phyloP scores from a whole-genome alignment of 1,140 invertebrate genomes.

The Scaptomyza montana region DNA sequence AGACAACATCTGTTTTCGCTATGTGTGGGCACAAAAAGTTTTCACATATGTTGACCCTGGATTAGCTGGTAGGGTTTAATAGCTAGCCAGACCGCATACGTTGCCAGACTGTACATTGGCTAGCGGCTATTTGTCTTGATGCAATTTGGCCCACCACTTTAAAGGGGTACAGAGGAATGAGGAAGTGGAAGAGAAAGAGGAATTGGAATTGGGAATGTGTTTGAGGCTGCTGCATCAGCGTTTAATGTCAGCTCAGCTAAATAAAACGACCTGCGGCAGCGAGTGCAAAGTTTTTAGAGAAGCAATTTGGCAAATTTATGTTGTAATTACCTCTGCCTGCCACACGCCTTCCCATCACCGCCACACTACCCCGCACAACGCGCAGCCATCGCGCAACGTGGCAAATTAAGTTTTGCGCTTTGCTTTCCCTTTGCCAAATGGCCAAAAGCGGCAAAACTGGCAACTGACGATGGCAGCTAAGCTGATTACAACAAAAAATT shows the following conservation, averaged over 20 bases:
- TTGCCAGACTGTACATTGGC: conserved; percentile 2
- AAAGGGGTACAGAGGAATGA: too few species aligned
- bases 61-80: conserved; percentile 48
- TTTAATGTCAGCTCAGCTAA: conserved; percentile 39
- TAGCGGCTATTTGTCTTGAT: not conserved
- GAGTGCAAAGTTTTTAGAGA: conserved; percentile 60
- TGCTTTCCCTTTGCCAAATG: conserved; percentile 47
- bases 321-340: conserved; percentile 60
- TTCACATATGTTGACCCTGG: conserved; percentile 40
- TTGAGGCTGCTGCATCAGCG: conserved; percentile 35
- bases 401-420: conserved; percentile 75
- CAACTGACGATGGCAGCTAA: conserved; percentile 63
- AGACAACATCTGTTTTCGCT: too few species aligned
- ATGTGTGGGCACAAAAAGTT: not conserved
- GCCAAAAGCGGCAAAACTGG: conserved; percentile 39
- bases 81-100: conserved; percentile 43
- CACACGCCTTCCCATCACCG: not conserved
- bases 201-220: not conserved
- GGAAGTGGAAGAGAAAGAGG: too few species aligned
- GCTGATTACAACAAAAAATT: conserved; percentile 67
- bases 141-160: too few species aligned
- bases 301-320: conserved; percentile 78
- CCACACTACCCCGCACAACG: too few species aligned
- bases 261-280: conserved; percentile 17
- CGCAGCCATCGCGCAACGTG: conserved; percentile 39